Evolutionary conservation across 2,888 invertebrate genomes (phyloP), one percentile per base, ranked within the genome.

Genomic region (Pseudococcus longispinus): DNA sequence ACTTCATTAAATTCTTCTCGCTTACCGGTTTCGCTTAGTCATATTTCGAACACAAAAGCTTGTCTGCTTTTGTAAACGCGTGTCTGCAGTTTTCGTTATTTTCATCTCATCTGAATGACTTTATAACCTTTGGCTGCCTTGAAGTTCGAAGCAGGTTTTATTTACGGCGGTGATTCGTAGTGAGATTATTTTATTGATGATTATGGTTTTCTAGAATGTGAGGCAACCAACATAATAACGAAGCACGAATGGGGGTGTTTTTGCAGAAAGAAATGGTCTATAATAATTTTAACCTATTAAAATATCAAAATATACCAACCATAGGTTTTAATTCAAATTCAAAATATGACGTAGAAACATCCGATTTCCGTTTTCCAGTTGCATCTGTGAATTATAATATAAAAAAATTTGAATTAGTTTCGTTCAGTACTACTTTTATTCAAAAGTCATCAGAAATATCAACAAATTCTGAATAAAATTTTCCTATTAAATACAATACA

Each of bases 1-100:
- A 80, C 77, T 42, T 80, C 32, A 80, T 80, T 80, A 80, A 80
- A 80, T 80, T 80, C 77, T 80, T 80, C 60, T 60, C 77, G 37
- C 77, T 80, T 80, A 80, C 77, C 77, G 42, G 77, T 80, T 80
- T 20, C 42, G 13, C 77, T 77, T 77, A 15, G 37, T 77, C 77
- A 77, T 77, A 77, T 77, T 80, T 18, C 20, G 11, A 80, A 42
- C 42, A 80, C 77, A 80, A 80, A 37, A 80, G 77, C 42, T 80
- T 20, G 37, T 80, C 77, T 80, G 29, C 37, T 80, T 20, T 80
- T 42, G 77, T 37, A 42, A 42, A 37, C 42, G 77, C 77, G 42
- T 42, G 77, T 80, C 77, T 80, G 77, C 23, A 80, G 77, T 80
- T 42, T 80, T 42, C 3, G n/a, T 80, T 42, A 11, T 80, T 42